Evolutionary conservation across 53 echinoderm and acorn worm species (phyloP).

Genomic region (Actinopyga echinites): DNA sequence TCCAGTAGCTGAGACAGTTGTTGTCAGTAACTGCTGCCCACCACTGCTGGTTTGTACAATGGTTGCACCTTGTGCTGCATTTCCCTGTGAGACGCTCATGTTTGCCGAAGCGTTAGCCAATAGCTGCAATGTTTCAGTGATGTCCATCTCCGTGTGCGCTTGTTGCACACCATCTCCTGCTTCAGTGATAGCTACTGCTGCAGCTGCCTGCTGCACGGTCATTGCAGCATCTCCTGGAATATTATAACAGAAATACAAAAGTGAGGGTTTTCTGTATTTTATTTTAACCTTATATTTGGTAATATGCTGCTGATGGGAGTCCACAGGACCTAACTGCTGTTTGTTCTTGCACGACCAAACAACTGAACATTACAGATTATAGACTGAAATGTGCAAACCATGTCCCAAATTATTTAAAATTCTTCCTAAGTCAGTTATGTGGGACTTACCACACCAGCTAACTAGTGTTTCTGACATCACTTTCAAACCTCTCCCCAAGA

Average conservation of each 20-base stretch:
- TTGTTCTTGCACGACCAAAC: no score
- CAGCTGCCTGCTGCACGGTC: not conserved
- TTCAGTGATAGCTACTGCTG: not conserved
- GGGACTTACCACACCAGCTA: no score
- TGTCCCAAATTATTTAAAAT: no score
- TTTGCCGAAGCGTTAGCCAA: conserved; percentile 96
- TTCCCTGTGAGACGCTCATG: conserved; percentile 65
- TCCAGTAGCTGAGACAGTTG: not conserved
- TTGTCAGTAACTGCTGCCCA: not conserved
- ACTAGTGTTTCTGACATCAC: no score
- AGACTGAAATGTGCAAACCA: no score
- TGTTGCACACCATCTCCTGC: not conserved
- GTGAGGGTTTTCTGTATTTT: not conserved
- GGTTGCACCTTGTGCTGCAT: conserved; percentile 23
- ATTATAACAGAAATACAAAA: not conserved
- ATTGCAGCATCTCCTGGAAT: not conserved
- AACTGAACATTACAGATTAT: no score
- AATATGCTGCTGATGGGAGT: no score
- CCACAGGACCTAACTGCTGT: no score
- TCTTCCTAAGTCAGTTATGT: no score
- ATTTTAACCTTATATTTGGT: not conserved
- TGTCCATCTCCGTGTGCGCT: conserved; percentile 80
- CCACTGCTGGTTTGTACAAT: conserved; percentile 10
- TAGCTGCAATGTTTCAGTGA: conserved; percentile 90
- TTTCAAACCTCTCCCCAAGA: no score